Evolutionary conservation across 2,113 vertebrate species (phyloP).

Genomic region (Ammodramus savannarum): DNA sequence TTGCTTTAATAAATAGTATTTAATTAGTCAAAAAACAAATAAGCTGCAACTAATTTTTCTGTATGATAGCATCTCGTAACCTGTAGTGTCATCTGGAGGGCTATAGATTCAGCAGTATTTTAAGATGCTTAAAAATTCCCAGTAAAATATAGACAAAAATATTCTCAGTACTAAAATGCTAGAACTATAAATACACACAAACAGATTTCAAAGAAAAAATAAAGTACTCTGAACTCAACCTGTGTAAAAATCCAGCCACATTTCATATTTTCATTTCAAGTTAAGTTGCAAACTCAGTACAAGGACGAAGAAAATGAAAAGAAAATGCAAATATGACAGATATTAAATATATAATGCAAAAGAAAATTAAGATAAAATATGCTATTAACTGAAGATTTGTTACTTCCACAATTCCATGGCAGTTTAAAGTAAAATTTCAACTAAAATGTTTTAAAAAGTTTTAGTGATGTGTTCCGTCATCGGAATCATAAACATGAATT

Average conservation of each 20-base stretch:
- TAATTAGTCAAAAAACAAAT: background rate
- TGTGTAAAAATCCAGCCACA: background rate
- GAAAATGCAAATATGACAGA: background rate
- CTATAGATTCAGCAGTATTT: background rate
- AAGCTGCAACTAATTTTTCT: background rate
- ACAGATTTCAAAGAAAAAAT: background rate
- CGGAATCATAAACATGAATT: background rate
- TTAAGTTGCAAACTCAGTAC: background rate
- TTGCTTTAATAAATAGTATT: background rate
- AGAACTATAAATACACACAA: background rate
- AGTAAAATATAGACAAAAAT: conserved; percentile 1
- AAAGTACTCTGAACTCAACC: background rate
- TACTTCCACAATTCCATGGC: background rate
- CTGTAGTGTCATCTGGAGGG: background rate
- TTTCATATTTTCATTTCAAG: background rate
- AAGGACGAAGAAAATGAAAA: background rate
- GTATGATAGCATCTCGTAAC: background rate
- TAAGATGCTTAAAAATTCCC: conserved; percentile 24
- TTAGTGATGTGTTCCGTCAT: background rate
- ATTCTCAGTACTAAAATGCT: background rate
- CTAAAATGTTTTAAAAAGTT: background rate
- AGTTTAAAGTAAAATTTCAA: conserved; percentile 1
- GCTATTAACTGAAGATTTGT: background rate
- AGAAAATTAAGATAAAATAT: background rate
- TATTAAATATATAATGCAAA: background rate